Evolutionary conservation across 2,113 vertebrate genomes (phyloP), one percentile per base, ranked within the genome.

Genomic region (Vanacampus margaritifer): DNA sequence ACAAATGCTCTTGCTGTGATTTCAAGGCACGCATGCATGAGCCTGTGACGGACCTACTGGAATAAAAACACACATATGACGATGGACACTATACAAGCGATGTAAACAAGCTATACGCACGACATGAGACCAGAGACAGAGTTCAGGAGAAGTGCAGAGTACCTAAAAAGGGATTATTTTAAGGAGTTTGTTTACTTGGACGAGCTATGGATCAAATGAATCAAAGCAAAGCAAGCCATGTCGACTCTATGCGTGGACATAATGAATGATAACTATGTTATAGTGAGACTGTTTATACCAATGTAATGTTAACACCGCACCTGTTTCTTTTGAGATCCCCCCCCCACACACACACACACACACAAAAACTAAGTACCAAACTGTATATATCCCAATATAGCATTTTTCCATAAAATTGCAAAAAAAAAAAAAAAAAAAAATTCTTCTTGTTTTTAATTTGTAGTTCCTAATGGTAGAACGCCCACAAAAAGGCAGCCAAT

Each of bases 1-100:
- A 88, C 78, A 86, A 79, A 89, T 86, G 59, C 35, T 69, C 73
- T 71, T 87, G 83, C 84, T 81, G 69, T 1, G 36, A 48, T 65
- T 81, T 87, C 82, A 88, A 82, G 54, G 74, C 78, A 74, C 80
- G 84, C 68, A 71, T 85, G 80, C 61, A 50, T 54, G 19, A 43
- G 13, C 2, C 37, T 21, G 59, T 21, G 60, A 72, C 16, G 75
- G 45, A 54, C 53, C 67, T 24, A 68, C 68, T 63, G 61, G 39
- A 67, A 68, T 67, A 43, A 66, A 82, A 72, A 67, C 79, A 68
- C 24, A 64, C 17, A 61, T 28, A 57, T 43, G 68, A 57, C 32
- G 64, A 75, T 23, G 45, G 71, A 73, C 65, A 71, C 43, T 79
- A 9, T 14, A 60, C 28, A 50, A 48, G 12, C 17, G 46, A 77